Evolutionary conservation across 1,140 invertebrate species (phyloP), one percentile per base, ranked within the genome.

Genomic region (Capitella teleta): DNA sequence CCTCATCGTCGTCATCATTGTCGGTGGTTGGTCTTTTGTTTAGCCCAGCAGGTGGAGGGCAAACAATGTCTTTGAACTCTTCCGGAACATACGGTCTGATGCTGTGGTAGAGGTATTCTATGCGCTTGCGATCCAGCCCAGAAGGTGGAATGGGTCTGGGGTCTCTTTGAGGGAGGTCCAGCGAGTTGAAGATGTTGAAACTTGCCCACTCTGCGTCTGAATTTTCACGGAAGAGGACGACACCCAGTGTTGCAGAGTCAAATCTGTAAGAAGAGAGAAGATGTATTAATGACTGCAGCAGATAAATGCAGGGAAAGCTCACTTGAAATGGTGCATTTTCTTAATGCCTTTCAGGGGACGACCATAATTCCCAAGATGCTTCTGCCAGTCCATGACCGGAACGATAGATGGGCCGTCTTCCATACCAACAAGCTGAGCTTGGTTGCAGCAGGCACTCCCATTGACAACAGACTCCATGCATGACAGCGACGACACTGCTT

Each of bases 321-420:
- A 41, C 38, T 25, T 25, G 42, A 44, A 25, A 16, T 44, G 42
- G 10, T 44, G 42, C 10, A 21, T 24, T 25, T 44, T 44, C 21
- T 44, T 44, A 14, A 44, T 44, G 8, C 42, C 42, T 24, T 12
- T 24, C 3, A 44, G 10, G 24, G 42, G 10, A 10, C 16, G 4
- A 25, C 5, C 23, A 16, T 21, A 24, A 10, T 19, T 19, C 16
- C 24, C 23, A 16, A 40, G 38, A 16, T 6, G 23, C 23, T n/a
- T 44, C 21, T n/a, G n/a, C n/a, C n/a, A n/a, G n/a, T n/a, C n/a
- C n/a, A n/a, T n/a, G n/a, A n/a, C n/a, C n/a, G n/a, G 42, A 6
- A 44, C 42, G 6, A 44, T 14, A 19, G 42, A 21, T 19, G 42
- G 23, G 4, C 42, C 42, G 28, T 44, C 42, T 44, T 44, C 42